A percentile compares a stretch with the other conserved stretches of the same genome.
Conservation (phyloP, 53 echinoderm and acorn worm species). For the Hippasteria phrygiana region DNA sequence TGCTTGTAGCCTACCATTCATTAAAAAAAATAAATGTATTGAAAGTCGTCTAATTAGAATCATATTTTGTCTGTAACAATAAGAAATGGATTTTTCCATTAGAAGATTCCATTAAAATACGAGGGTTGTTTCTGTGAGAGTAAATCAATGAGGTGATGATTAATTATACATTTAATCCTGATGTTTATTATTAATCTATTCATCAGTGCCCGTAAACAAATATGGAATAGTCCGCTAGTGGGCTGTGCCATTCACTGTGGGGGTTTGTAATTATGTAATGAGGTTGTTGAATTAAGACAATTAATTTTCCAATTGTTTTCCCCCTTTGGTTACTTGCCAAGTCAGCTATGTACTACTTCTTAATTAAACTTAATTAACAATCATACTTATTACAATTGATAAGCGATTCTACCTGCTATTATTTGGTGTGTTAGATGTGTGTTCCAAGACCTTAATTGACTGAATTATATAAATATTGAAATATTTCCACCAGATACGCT, state of each 20-base stretch:
- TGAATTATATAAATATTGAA: too few relatives aligned
- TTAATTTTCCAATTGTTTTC: not conserved
- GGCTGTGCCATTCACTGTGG: conserved; percentile 53
- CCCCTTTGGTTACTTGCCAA: conserved; percentile 55
- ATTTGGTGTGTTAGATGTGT: not conserved
- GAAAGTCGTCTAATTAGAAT: conserved; percentile 6
- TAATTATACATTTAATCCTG: conserved; percentile 27
- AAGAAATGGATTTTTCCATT: conserved; percentile 33
- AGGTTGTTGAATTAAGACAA: conserved; percentile 24
- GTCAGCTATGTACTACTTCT: conserved; percentile 62
- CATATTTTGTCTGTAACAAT: conserved; percentile 54
- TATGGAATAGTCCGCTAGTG: conserved; percentile 45
- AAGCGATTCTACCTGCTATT: not conserved
- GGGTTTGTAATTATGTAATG: conserved; percentile 48
- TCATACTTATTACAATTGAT: conserved; percentile 57
- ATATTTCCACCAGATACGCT: too few relatives aligned
- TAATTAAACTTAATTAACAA: conserved; percentile 50
- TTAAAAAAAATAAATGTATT: conserved; percentile 20
- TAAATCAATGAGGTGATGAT: conserved; percentile 38
- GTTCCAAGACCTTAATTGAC: too few relatives aligned
- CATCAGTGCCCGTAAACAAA: conserved; percentile 46
- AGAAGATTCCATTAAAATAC: conserved; percentile 44
- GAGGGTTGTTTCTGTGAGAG: conserved; percentile 59
- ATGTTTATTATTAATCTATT: conserved; percentile 51
- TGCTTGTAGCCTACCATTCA: not conserved